These are phyloP conservation scores for Zosterops pallidus DNA, from an alignment of 2,113 vertebrate species.

Conservation along the genomic window DNA sequence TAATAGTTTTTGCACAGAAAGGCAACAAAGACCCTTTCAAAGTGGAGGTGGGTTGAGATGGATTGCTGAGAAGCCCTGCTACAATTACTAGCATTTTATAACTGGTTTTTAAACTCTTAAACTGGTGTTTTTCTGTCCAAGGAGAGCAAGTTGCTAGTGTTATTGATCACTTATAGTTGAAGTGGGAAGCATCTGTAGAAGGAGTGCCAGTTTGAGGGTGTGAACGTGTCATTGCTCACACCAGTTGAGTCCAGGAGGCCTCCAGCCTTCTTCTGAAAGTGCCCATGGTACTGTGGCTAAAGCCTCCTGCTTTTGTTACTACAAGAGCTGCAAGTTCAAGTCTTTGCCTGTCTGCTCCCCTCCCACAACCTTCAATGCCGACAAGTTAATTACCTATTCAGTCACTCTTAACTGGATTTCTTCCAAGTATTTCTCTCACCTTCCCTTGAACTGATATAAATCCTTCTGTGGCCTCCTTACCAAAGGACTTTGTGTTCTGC, in stretches of 20 bases:
- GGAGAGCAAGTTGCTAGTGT: not conserved
- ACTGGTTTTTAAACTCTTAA: not conserved
- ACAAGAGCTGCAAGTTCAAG: not conserved
- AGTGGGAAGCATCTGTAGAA: not conserved
- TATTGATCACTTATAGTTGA: not conserved
- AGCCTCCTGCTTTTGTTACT: rapidly evolving
- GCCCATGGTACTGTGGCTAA: not conserved
- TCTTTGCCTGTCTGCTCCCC: not conserved
- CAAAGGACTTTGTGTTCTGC: constrained; percentile 44
- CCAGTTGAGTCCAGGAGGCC: not conserved
- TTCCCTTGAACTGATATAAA: constrained; percentile 7
- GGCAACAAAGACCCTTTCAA: not conserved
- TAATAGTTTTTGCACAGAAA: not conserved
- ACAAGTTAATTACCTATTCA: not conserved
- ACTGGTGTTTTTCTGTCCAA: not conserved
- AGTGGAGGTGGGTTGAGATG: not conserved
- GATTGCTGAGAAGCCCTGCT: not conserved
- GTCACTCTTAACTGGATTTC: not conserved
- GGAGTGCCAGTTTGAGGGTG: not conserved
- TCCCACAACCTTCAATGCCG: not conserved
- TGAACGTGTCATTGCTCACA: rapidly evolving
- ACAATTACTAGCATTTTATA: not conserved
- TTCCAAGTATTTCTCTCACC: constrained; percentile 1
- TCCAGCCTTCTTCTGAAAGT: not conserved
- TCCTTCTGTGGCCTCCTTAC: not conserved